phyloP scores from a whole-genome alignment of 64 coral and sea anemone genomes.

The Montipora capricornis region DNA sequence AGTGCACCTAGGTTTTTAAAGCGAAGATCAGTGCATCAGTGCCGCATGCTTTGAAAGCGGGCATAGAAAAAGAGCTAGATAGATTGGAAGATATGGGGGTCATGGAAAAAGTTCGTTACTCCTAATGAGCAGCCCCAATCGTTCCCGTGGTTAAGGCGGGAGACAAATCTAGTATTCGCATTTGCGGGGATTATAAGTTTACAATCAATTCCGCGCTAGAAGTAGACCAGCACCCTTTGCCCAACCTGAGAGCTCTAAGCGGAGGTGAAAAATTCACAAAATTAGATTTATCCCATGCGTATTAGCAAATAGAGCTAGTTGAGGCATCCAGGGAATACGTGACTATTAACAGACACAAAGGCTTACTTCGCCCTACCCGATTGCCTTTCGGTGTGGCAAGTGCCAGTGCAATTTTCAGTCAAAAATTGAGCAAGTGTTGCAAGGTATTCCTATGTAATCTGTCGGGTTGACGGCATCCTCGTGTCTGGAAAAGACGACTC shows the following conservation, averaged over 20 bases:
- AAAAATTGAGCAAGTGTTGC: conserved; percentile 55
- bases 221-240: conserved; percentile 25
- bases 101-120: conserved; percentile 65
- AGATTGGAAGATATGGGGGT: conserved; percentile 22
- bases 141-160: background rate
- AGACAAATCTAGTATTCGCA: too few species aligned
- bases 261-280: conserved; percentile 54
- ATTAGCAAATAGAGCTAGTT: conserved; percentile 40
- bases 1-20: too few species aligned
- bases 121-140: conserved; percentile 32
- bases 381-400: conserved; percentile 42
- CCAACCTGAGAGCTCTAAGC: conserved; percentile 8
- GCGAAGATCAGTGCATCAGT: too few species aligned
- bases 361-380: background rate
- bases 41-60: background rate
- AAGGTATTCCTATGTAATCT: conserved; percentile 36
- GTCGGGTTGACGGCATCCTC: conserved; percentile 48
- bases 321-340: conserved; percentile 20
- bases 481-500: background rate
- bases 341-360: conserved; percentile 55
- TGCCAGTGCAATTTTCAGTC: conserved; percentile 54
- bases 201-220: conserved; percentile 47
- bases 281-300: conserved; percentile 35
- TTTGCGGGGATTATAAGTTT: conserved; percentile 66
- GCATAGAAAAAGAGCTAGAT: conserved; percentile 51